Base-by-base conservation (phyloP, 2,888 invertebrate genomes). In the Ganaspis brasiliensis region DNA sequence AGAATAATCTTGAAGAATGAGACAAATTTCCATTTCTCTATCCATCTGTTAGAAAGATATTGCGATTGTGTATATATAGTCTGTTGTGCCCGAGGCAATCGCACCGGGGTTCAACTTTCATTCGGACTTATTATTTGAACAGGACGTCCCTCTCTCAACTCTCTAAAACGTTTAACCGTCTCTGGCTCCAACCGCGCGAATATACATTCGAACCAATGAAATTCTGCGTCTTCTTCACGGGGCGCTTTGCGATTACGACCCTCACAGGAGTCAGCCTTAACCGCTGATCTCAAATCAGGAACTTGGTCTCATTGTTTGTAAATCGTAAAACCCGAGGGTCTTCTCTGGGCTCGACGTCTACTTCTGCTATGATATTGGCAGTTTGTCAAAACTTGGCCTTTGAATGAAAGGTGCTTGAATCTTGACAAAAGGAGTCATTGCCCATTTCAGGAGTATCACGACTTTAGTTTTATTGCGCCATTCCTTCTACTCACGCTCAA, bases 91-190 rank as follows among this genome's bases (percentile, higher is more conserved):
- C n/a, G 21, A 40, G 67, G 67, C 67, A n/a, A 21, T 40, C 21
- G 67, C 21, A 61, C 70, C 75, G 67, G 71, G 56, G 49, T 70
- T 56, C 73, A 63, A 81, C 86, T 86, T 85, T 85, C 83, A 87
- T 85, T 87, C 82, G 83, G 83, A 87, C 86, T 87, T 88, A 87
- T 87, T 87, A 87, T 88, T 87, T 88, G 87, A 85, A 86, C 86
- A 86, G 84, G 82, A 61, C 72, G 74, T 71, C 19, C 40, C 56
- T 35, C 45, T 10, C 52, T 40, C n/a, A n/a, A n/a, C n/a, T 59
- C 49, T 73, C 49, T 63, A 45, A 19, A 63, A 59, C 76, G 77
- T 56, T 77, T 77, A 75, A 72, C 57, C 72, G 49, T 72, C 52
- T 61, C 63, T 21, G 72, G 67, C 45, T 76, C 73, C 76, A 76